Percentiles rank a stretch among this genome's conserved stretches.
Evolutionary conservation across 2,888 invertebrate genomes (phyloP).

Genomic region (Lomographa bimaculata): DNA sequence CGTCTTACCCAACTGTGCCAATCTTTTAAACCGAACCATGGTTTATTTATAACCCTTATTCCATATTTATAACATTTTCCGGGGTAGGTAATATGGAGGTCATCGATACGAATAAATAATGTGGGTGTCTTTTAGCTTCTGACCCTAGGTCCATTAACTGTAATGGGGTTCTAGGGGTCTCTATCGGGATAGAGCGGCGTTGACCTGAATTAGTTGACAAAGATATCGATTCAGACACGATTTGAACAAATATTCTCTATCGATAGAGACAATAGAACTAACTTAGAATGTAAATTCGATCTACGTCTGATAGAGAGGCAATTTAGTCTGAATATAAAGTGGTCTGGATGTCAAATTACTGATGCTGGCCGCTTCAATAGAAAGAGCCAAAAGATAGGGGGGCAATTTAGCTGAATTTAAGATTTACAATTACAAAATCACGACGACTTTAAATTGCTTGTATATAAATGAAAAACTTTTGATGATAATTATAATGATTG

Average conservation of each 20-base stretch:
- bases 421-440: too few species aligned
- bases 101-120: conserved; percentile 45
- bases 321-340: conserved; percentile 12
- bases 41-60: conserved; percentile 22
- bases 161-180: conserved; percentile 44
- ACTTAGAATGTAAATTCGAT: conserved; percentile 13
- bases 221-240: conserved; percentile 36
- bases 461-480: too few species aligned
- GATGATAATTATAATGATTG: too few species aligned
- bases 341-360: conserved; percentile 8
- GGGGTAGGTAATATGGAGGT: conserved; percentile 32
- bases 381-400: neutral
- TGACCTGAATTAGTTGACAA: conserved; percentile 42
- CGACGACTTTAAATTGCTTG: too few species aligned
- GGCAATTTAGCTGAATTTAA: too few species aligned
- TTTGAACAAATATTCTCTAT: conserved; percentile 26
- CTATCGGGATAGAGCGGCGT: conserved; percentile 43
- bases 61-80: conserved; percentile 26
- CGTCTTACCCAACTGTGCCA: conserved; percentile 18
- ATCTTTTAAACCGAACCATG: conserved; percentile 24
- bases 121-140: conserved; percentile 41
- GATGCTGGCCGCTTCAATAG: conserved; percentile 7
- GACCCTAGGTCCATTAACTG: conserved; percentile 46
- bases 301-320: conserved; percentile 7
- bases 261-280: conserved; percentile 17